Base-by-base conservation (phyloP, 2,113 vertebrate genomes). In the Acrocephalus kingi region DNA sequence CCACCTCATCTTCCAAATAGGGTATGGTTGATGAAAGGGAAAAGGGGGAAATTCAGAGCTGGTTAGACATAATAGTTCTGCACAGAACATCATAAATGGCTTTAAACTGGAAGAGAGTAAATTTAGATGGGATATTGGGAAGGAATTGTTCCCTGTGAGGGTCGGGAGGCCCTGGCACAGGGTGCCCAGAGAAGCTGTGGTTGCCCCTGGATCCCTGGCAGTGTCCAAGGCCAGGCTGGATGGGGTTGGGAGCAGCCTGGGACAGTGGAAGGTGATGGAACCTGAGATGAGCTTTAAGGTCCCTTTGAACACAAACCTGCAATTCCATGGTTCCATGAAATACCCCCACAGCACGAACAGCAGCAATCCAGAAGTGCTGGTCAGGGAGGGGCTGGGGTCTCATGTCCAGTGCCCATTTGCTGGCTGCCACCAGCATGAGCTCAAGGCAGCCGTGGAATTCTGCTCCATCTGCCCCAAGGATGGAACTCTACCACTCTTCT, bases 161-260 rank as follows among this genome's bases (percentile, higher is more conserved):
- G 22, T 73, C 24, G 8, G 1, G 0, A 52, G 69, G 33, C 27
- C 18, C 52, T 81, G 52, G 68, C 27, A 37, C 37, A 58, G 39
- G 23, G 5, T 52, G 15, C 9, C 22, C 86, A 67, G 13, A 30
- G 68, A 0, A 46, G 33, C 54, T 68, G 54, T 54, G 33, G 39
- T 52, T 89, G 46, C 24, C 33, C 25, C 58, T 63, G 58, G 46
- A 49, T 41, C 49, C n/a, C 28, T 82, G 68, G 28, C 0, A 39
- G 10, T 45, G 52, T 0, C 19, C 52, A 24, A 59, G 52, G 37
- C 45, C 33, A 33, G 43, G 25, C 0, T 58, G 67, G 35, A 51
- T 0, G 0, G 51, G 18, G 52, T 8, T 46, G 20, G 68, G 69
- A 54, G 28, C 28, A 46, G 0, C 54, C 69, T 75, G 69, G 54